Evolutionary conservation across 1,140 invertebrate species (phyloP).

Genomic region (Papilio glaucus): DNA sequence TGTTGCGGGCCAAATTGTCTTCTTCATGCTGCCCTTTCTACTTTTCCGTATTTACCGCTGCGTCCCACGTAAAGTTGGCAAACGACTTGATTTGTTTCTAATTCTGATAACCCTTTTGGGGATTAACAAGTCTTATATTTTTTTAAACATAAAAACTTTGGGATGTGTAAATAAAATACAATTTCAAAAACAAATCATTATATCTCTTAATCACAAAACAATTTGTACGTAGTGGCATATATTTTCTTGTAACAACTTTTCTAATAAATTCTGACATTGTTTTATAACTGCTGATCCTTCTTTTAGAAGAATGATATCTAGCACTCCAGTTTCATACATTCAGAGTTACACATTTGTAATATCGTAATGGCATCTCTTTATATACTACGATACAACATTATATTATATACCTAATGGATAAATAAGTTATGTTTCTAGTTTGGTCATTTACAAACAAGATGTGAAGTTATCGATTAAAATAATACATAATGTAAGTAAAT

Average conservation of each 20-base stretch:
- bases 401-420: too few relatives aligned
- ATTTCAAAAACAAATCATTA: conserved; percentile 32
- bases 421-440: neutral
- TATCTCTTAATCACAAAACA: conserved; percentile 37
- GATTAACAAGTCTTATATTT: too few relatives aligned
- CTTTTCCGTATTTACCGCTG: too few relatives aligned
- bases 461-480: neutral
- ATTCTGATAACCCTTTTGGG: too few relatives aligned
- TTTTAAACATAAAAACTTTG: too few relatives aligned
- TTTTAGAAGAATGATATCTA: conserved; percentile 9
- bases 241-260: neutral
- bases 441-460: neutral
- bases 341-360: neutral
- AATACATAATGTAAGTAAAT: neutral
- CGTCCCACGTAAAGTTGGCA: too few relatives aligned
- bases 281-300: conserved; percentile 21
- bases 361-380: neutral
- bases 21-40: too few relatives aligned
- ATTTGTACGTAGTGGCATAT: conserved; percentile 20
- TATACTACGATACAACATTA: conserved; percentile 3
- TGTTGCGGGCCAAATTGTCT: too few relatives aligned
- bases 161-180: conserved; percentile 6
- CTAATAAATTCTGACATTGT: neutral
- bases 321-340: neutral
- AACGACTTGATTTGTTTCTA: too few relatives aligned